Percentiles rank a stretch among this genome's conserved stretches.
phyloP scores from a whole-genome alignment of 2,113 vertebrate species.

The Eulemur macaco region DNA sequence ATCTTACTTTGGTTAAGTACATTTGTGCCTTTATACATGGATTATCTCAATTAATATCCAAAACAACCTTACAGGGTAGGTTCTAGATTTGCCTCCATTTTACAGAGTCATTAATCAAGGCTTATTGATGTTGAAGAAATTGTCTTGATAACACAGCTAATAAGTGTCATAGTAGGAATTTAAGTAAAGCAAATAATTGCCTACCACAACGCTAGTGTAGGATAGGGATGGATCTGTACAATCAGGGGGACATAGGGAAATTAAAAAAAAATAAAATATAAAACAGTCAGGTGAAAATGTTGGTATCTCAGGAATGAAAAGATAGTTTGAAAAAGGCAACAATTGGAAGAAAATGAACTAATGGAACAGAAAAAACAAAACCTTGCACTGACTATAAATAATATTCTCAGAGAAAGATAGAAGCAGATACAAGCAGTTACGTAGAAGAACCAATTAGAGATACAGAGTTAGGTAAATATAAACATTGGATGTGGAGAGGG shows the following conservation, averaged over 20 bases:
- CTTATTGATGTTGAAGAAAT: neutral
- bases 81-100: neutral
- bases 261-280: neutral
- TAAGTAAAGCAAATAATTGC: neutral
- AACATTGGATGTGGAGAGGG: neutral
- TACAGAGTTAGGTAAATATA: neutral
- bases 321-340: neutral
- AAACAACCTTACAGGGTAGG: accelerated
- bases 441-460: neutral
- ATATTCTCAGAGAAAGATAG: neutral
- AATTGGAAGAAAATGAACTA: neutral
- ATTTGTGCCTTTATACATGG: accelerated
- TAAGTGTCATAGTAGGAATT: neutral
- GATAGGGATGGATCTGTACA: accelerated
- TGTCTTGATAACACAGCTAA: neutral
- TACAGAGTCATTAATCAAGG: neutral
- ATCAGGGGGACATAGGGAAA: neutral
- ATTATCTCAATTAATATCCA: neutral
- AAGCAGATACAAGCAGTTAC: neutral
- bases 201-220: accelerated
- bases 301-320: neutral
- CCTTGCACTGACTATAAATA: neutral
- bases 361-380: neutral
- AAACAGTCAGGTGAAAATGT: neutral
- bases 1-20: neutral